phyloP scores from a whole-genome alignment of 2,113 vertebrate genomes.

The Capreolus pygargus region DNA sequence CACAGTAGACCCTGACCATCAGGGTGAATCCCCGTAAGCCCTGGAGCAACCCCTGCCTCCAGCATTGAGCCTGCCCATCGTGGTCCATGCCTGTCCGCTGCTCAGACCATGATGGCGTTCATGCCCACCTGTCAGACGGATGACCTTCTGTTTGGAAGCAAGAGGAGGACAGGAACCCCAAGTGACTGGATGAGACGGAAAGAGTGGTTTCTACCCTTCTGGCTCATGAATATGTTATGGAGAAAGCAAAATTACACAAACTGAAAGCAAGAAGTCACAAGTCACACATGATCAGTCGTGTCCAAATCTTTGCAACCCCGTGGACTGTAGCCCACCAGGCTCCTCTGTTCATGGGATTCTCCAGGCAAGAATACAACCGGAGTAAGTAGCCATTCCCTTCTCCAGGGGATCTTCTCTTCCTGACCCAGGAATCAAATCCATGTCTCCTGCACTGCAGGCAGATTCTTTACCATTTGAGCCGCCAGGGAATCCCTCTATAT shows the following conservation, averaged over 20 bases:
- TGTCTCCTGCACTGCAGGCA: not conserved
- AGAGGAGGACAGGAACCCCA: rapidly evolving
- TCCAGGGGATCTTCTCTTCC: not conserved
- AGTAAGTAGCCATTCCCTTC: not conserved
- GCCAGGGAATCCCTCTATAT: not conserved
- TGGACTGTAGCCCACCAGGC: not conserved
- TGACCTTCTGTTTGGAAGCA: not conserved
- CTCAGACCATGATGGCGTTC: not conserved
- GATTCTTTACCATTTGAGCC: not conserved
- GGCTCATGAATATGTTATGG: not conserved
- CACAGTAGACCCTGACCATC: rapidly evolving
- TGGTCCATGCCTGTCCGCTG: rapidly evolving
- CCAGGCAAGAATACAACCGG: rapidly evolving
- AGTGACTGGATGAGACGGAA: rapidly evolving
- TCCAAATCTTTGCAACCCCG: not conserved
- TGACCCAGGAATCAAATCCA: not conserved
- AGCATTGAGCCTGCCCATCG: rapidly evolving
- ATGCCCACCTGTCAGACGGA: rapidly evolving
- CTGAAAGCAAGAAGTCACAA: not conserved
- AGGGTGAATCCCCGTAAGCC: rapidly evolving
- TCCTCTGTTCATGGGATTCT: not conserved
- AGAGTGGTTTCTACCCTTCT: not conserved
- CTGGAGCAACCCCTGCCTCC: rapidly evolving
- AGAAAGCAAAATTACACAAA: not conserved
- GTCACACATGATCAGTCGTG: not conserved